phyloP scores from a whole-genome alignment of 1,140 invertebrate genomes.

The Drosophila pachea region DNA sequence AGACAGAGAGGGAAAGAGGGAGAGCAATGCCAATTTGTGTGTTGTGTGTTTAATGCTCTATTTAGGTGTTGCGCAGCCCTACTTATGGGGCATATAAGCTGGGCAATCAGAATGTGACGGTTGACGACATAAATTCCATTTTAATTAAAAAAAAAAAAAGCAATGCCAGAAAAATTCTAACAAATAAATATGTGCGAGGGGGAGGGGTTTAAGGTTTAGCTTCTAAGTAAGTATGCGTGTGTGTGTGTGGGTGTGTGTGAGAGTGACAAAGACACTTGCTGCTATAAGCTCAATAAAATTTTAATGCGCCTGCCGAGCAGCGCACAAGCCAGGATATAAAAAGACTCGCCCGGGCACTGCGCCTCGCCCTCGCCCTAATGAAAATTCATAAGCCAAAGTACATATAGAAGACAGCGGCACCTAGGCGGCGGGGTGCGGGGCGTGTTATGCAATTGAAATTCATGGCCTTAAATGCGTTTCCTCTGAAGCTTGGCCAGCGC shows the following conservation, averaged over 20 bases:
- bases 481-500: not conserved
- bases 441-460: conserved; percentile 64
- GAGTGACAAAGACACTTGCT: conserved; percentile 43
- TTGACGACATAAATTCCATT: conserved; percentile 64
- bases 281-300: conserved; percentile 64
- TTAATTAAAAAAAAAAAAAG: conserved; percentile 60
- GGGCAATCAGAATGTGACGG: not conserved
- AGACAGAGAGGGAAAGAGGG: too few relatives aligned
- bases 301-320: conserved; percentile 56
- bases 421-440: not conserved
- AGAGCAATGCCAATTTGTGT: conserved; percentile 4
- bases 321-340: conserved; percentile 30
- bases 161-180: conserved; percentile 22
- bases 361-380: conserved; percentile 36
- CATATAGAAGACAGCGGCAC: not conserved
- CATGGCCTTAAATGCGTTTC: conserved; percentile 44
- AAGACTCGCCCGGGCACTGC: not conserved
- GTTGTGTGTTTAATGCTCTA: conserved; percentile 16
- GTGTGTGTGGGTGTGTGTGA: conserved; percentile 24
- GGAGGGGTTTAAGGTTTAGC: not conserved
- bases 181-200: conserved; percentile 23
- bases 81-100: conserved; percentile 18
- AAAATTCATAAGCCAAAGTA: conserved; percentile 61
- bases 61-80: conserved; percentile 9
- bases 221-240: conserved; percentile 10